These are phyloP conservation scores for Apodemia zela DNA, from an alignment of 2,888 invertebrate species.

Conservation along the genomic window DNA sequence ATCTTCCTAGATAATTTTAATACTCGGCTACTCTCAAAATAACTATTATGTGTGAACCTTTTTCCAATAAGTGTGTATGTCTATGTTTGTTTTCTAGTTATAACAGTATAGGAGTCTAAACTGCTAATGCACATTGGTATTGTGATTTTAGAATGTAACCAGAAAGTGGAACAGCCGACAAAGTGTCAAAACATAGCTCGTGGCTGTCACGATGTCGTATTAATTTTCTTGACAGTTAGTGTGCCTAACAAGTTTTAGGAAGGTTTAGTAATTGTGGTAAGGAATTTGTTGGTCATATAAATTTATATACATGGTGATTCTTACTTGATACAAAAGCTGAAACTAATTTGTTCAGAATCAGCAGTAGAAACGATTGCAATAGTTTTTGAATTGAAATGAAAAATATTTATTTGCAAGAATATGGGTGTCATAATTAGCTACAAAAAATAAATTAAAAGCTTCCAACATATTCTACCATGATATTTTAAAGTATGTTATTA, in stretches of 20 bases:
- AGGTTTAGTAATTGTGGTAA: neutral
- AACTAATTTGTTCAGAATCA: no score
- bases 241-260: neutral
- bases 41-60: neutral
- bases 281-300: neutral
- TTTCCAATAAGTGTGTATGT: neutral
- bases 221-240: constrained; percentile 50
- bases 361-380: no score
- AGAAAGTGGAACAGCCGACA: constrained; percentile 57
- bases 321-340: no score
- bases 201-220: constrained; percentile 39
- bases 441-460: no score
- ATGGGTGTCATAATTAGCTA: no score
- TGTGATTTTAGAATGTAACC: constrained; percentile 55
- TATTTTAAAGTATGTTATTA: no score
- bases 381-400: no score
- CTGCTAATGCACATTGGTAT: constrained; percentile 59
- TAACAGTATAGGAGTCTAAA: constrained; percentile 33
- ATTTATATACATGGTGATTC: neutral
- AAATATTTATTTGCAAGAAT: no score
- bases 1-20: no score
- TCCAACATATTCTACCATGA: no score
- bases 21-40: no score
- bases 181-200: constrained; percentile 51
- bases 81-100: neutral